Evolutionary conservation across 2,797 vertebrate species (phyloP), one percentile per base, ranked within the genome.

Genomic region (Oceanodroma leucorhoa): DNA sequence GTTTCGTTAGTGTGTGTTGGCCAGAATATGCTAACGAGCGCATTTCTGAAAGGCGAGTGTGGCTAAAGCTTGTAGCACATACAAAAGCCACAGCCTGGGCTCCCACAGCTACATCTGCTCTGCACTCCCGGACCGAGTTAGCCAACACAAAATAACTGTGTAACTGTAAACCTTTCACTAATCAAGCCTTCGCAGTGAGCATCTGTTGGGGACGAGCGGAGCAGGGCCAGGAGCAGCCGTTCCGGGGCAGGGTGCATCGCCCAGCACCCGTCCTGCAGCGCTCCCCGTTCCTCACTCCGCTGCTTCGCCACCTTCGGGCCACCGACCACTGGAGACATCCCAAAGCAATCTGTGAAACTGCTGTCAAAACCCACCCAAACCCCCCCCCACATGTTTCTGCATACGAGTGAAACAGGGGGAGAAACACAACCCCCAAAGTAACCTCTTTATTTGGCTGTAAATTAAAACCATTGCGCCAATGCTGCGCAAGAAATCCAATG

Each of bases 191-290:
- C 1, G 2, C 0, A 0, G 15, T 27, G 38, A 67, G 46, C 11
- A 20, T 29, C 65, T 3, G 0, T 6, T 3, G 4, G 14, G 51
- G 17, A n/a, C 0, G 2, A 69, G 73, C 0, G 1, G 26, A 73
- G 50, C 62, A 10, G 22, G 57, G 38, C 50, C n/a, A 8, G n/a
- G 24, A 65, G 18, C 41, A 15, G 55, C 27, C 2, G 0, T 24
- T 67, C 29, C n/a, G 0, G 0, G 43, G 43, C 36, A 23, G 18
- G 11, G 24, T 17, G 20, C 50, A 27, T 50, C 5, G 0, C 57
- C 53, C 58, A 34, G 48, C 61, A 24, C 27, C 40, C 3, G 0
- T 46, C 65, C 32, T 3, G 0, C 45, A 8, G 27, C 2, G 1
- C 26, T 82, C 40, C 51, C 14, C 1, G 0, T 24, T 71, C 58